Percentiles rank a stretch among this genome's conserved stretches.
These are phyloP conservation scores for Ancistrus triradiatus DNA, from an alignment of 2,113 vertebrate species.

Conservation along the genomic window DNA sequence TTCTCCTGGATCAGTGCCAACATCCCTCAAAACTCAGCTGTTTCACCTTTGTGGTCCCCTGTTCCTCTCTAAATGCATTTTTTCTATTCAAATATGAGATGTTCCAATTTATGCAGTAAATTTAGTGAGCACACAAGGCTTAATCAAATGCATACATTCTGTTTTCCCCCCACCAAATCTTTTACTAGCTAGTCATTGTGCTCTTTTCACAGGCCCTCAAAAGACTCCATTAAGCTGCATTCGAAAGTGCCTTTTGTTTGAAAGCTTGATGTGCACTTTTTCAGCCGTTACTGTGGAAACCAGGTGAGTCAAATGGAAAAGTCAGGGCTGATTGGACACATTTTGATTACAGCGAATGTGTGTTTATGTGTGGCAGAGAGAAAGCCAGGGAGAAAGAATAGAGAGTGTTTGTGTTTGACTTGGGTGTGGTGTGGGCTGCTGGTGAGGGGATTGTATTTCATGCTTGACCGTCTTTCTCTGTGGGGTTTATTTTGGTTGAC, in stretches of 20 bases:
- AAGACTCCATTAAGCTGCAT: slow-evolving; percentile 53
- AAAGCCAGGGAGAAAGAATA: slow-evolving; percentile 32
- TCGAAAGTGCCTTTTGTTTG: slow-evolving; percentile 57
- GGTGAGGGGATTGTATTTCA: slow-evolving; percentile 16
- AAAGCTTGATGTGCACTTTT: slow-evolving; percentile 53
- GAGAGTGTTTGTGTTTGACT: slow-evolving; percentile 1
- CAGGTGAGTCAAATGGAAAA: slow-evolving; percentile 54
- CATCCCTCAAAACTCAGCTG: no score
- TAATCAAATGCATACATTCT: slow-evolving; percentile 45
- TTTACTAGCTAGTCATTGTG: slow-evolving; percentile 38
- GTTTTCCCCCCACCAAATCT: slow-evolving; percentile 15
- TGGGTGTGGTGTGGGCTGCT: slow-evolving; percentile 1
- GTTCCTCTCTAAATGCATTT: background rate
- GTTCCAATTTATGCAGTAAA: slow-evolving; percentile 20
- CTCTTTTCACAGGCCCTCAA: slow-evolving; percentile 46
- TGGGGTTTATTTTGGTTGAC: slow-evolving; percentile 59
- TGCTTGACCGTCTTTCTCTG: slow-evolving; percentile 27
- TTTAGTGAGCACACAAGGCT: slow-evolving; percentile 44
- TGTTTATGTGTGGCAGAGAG: slow-evolving; percentile 32
- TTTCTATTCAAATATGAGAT: background rate
- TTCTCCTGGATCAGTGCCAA: no score
- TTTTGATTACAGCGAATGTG: slow-evolving; percentile 38
- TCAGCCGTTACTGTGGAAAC: slow-evolving; percentile 61
- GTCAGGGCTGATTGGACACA: slow-evolving; percentile 40
- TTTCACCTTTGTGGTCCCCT: background rate